Evolutionary conservation across 2,113 vertebrate species (phyloP).

Genomic region (Phylloscopus trochilus): DNA sequence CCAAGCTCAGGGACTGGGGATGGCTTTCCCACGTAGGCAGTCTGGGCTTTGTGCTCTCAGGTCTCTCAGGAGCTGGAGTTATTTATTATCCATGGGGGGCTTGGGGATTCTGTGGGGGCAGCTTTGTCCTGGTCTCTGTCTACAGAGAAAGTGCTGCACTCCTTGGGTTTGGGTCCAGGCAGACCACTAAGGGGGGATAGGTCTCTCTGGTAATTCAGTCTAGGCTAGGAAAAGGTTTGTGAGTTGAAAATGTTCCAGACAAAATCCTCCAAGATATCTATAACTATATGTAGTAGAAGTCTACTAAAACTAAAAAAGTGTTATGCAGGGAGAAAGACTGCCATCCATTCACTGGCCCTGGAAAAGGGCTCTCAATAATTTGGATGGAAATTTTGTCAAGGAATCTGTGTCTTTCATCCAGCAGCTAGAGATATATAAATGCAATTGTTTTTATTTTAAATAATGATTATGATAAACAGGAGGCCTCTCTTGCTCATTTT

Average conservation of each 20-base stretch:
- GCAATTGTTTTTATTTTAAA: neutral
- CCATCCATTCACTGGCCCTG: neutral
- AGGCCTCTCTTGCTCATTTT: neutral
- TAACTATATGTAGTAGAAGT: neutral
- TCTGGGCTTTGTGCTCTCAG: neutral
- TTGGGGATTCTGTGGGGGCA: neutral
- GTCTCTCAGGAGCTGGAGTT: neutral
- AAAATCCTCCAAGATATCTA: neutral
- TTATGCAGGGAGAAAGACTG: neutral
- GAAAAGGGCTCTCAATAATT: neutral
- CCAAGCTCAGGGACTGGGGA: neutral
- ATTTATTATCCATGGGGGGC: neutral
- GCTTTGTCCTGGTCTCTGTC: neutral
- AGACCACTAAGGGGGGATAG: neutral
- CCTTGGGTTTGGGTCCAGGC: neutral
- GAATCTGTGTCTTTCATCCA: neutral
- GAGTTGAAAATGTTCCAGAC: neutral
- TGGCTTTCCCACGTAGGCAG: neutral
- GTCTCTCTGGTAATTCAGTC: neutral
- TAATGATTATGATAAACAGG: neutral
- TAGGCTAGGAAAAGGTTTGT: neutral
- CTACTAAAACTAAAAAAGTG: neutral
- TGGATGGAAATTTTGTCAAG: neutral
- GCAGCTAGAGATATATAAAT: neutral
- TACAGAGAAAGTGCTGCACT: neutral